Conservation (phyloP, 2,888 invertebrate species). For the Anagyrus pseudococci region DNA sequence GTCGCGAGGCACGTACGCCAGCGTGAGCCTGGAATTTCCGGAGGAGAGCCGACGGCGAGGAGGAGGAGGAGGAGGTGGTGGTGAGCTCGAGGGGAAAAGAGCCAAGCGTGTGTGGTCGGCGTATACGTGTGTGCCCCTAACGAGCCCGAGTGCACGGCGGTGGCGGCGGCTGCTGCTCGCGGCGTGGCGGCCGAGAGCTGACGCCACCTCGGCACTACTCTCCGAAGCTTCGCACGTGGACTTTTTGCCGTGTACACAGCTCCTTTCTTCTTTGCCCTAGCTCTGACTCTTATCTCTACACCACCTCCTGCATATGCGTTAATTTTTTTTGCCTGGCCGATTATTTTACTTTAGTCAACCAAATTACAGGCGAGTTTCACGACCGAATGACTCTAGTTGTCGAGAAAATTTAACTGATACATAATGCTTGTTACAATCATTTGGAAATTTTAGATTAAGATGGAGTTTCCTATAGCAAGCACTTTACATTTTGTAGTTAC, state of each 20-base stretch:
- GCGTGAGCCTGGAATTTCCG: slow-evolving; percentile 29
- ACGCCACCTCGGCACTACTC: slow-evolving; percentile 39
- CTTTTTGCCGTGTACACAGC: slow-evolving; percentile 1
- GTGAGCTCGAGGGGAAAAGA: background rate
- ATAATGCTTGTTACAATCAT: too few species aligned
- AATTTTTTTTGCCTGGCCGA: too few species aligned
- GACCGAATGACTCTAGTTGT: too few species aligned
- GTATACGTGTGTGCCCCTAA: background rate
- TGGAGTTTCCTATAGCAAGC: too few species aligned
- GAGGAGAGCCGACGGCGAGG: slow-evolving; percentile 5
- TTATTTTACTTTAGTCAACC: too few species aligned
- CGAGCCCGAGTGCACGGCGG: background rate
- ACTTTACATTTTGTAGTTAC: too few species aligned
- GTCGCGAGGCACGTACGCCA: slow-evolving; percentile 18
- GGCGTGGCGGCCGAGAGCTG: slow-evolving; percentile 14
- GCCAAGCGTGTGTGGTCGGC: background rate
- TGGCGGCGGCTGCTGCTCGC: background rate
- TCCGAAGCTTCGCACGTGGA: slow-evolving; percentile 40
- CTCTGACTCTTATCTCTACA: background rate
- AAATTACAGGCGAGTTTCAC: too few species aligned
- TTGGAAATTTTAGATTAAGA: too few species aligned
- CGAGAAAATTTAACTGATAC: too few species aligned
- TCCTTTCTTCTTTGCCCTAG: background rate
- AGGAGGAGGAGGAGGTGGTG: slow-evolving; percentile 3
- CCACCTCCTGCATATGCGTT: too few species aligned